Evolutionary conservation across 2,113 vertebrate species (phyloP).

Genomic region (Tiliqua scincoides): DNA sequence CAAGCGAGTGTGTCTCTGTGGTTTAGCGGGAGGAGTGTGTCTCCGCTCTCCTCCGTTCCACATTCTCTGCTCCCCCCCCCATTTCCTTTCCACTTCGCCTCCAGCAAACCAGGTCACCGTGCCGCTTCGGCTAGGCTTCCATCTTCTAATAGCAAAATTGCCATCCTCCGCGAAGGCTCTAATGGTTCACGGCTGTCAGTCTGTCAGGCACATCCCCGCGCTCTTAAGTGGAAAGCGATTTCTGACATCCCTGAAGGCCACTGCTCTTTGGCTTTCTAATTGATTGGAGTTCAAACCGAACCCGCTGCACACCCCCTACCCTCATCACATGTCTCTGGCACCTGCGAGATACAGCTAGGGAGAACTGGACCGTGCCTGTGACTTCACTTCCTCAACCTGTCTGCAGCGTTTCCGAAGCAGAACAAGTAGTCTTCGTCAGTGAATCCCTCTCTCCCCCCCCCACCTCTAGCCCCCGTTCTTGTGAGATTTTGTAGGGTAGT

Average conservation of each 20-base stretch:
- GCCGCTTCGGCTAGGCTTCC: not conserved
- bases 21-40: not conserved
- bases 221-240: slow-evolving; percentile 50
- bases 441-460: not conserved
- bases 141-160: slow-evolving; percentile 41
- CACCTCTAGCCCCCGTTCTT: not conserved
- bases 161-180: slow-evolving; percentile 25
- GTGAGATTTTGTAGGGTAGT: not conserved
- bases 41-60: not conserved
- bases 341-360: not conserved
- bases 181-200: slow-evolving; percentile 44
- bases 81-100: not conserved
- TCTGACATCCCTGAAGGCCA: slow-evolving; percentile 43
- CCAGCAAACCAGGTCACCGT: not conserved
- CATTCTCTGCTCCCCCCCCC: not conserved
- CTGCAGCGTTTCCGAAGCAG: not conserved
- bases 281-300: slow-evolving; percentile 50
- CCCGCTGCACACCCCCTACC: not conserved
- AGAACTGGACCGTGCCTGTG: fast-evolving
- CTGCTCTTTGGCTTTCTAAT: slow-evolving; percentile 61
- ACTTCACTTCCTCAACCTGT: fast-evolving
- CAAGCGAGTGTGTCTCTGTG: not conserved
- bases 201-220: slow-evolving; percentile 26
- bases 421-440: not conserved
- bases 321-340: slow-evolving; percentile 18